Evolutionary conservation across 2,888 invertebrate species (phyloP), one percentile per base, ranked within the genome.

Genomic region (Lordiphosa fenestrarum): DNA sequence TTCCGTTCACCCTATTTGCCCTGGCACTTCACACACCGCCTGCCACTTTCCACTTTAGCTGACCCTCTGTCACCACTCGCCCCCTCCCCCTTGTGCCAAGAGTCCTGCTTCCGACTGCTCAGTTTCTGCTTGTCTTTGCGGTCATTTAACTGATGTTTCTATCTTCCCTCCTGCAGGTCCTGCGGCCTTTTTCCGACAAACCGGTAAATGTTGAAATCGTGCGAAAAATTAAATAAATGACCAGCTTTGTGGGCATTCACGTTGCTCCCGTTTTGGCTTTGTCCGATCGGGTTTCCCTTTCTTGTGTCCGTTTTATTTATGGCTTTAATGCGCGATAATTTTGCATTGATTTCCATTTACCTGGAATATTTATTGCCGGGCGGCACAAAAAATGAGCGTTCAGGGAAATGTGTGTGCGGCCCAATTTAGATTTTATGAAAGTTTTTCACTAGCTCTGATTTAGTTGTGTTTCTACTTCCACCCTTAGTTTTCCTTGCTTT

Each of bases 211-310:
- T 53, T 66, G 77, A 81, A 84, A 81, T 77, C 77, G 82, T 84
- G 77, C 77, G 73, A 77, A 81, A 84, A 84, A 84, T 77, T 77
- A 81, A 84, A 76, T 81, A 84, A 77, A 84, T 76, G 77, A 47
- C 62, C 77, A 39, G 37, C 57, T 66, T 59, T 48, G 50, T 67
- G 64, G 50, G 48, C 62, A 62, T 60, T 59, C 44, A 49, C 19
- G 47, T 66, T 53, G 19, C 23, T 33, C 10, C 39, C 60, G 48
- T 49, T 59, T 38, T 53, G n/a, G 30, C 35, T 15, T 15, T 6
- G 13, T 23, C 4, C 30, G 58, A 44, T 58, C 52, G 58, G 66
- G 15, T 47, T 41, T 12, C 38, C 36, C 36, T 38, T 50, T 50
- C 38, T 49, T 46, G 10, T 30, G 30, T 21, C 44, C 56, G 37